These are phyloP conservation scores for Psilopsiagon aurifrons DNA, from an alignment of 2,113 vertebrate species.

Conservation along the genomic window DNA sequence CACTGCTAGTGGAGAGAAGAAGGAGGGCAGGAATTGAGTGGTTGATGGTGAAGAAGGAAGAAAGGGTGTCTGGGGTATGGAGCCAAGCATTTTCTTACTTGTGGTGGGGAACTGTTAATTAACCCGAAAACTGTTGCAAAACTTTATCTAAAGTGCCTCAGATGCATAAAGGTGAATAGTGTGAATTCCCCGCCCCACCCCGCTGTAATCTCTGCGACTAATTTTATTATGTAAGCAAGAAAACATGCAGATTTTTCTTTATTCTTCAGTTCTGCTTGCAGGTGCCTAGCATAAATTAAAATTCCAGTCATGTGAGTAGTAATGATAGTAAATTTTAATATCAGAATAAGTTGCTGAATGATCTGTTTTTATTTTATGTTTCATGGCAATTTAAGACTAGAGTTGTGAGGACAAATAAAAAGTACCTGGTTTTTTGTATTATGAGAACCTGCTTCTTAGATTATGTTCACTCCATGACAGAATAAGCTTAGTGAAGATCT, in stretches of 20 bases:
- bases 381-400: not conserved
- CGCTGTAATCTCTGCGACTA: not conserved
- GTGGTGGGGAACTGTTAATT: not conserved
- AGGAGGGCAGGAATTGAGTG: not conserved
- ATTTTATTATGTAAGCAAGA: not conserved
- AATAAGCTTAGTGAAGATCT: not conserved
- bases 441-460: not conserved
- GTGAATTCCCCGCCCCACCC: not conserved
- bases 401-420: not conserved
- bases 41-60: not conserved
- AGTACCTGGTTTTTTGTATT: accelerated
- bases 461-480: not conserved
- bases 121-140: not conserved
- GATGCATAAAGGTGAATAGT: not conserved
- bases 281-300: not conserved
- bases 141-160: not conserved
- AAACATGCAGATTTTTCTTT: not conserved
- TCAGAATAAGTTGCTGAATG: not conserved
- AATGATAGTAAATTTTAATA: not conserved
- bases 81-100: not conserved
- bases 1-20: not conserved
- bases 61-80: not conserved
- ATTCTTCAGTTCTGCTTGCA: not conserved
- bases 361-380: not conserved
- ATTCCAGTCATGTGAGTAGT: not conserved